Conservation (phyloP, 1,140 invertebrate species). For the Pomacea maculata region DNA sequence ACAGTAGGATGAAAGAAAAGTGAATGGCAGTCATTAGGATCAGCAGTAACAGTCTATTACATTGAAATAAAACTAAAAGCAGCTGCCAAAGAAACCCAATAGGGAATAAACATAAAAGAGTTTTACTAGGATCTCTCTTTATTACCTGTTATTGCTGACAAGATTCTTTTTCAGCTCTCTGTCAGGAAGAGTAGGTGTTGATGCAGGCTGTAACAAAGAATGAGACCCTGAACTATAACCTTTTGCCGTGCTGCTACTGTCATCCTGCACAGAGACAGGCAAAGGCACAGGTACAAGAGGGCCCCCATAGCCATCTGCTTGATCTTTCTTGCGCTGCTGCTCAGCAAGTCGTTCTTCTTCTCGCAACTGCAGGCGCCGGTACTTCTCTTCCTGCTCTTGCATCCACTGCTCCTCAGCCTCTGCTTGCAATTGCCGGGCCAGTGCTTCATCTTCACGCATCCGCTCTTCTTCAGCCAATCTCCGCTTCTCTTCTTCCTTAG, state of each 20-base stretch:
- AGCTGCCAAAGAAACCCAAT: too few relatives aligned
- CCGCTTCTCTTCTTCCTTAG: slow-evolving; percentile 46
- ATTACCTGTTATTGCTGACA: slow-evolving; percentile 38
- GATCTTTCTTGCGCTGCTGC: slow-evolving; percentile 10
- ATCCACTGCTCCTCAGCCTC: slow-evolving; percentile 36
- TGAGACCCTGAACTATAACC: neutral
- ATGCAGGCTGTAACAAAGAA: slow-evolving; percentile 14
- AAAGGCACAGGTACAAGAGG: too few relatives aligned
- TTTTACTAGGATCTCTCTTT: too few relatives aligned
- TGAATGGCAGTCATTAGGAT: too few relatives aligned
- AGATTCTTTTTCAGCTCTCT: slow-evolving; percentile 54
- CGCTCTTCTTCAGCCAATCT: slow-evolving; percentile 39
- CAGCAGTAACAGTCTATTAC: too few relatives aligned
- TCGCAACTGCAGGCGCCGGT: slow-evolving; percentile 13
- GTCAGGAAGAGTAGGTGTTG: slow-evolving; percentile 38
- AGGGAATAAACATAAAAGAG: too few relatives aligned
- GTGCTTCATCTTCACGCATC: slow-evolving; percentile 64
- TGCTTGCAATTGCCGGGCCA: slow-evolving; percentile 37
- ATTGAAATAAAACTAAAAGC: too few relatives aligned
- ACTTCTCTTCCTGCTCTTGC: slow-evolving; percentile 34
- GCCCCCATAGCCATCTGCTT: too few relatives aligned
- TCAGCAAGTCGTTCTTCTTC: slow-evolving; percentile 12
- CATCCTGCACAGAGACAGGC: too few relatives aligned
- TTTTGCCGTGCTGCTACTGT: too few relatives aligned
- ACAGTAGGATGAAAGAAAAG: too few relatives aligned